Evolutionary conservation across 2,113 vertebrate genomes (phyloP).

Genomic region (Hemichromis elongatus): DNA sequence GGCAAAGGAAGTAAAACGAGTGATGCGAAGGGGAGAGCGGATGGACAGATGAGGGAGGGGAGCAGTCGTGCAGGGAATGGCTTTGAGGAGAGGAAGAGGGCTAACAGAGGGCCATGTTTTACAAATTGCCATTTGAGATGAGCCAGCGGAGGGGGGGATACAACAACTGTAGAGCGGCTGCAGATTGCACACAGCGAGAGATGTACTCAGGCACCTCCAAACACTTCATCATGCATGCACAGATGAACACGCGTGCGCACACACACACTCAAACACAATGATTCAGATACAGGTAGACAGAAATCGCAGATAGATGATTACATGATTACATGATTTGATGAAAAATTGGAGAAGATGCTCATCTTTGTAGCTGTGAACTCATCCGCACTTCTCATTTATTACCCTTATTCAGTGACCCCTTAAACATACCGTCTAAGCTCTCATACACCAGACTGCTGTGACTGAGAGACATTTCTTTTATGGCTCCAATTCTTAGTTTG

Average conservation of each 20-base stretch:
- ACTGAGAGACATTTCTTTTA: background rate
- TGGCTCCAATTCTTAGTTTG: background rate
- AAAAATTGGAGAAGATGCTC: background rate
- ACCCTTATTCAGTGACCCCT: background rate
- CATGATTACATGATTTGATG: background rate
- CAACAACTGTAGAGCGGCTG: conserved; percentile 36
- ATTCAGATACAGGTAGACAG: background rate
- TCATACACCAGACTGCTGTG: background rate
- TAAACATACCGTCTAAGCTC: background rate
- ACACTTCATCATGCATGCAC: conserved; percentile 45
- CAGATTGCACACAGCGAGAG: conserved; percentile 74
- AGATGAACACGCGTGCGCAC: background rate
- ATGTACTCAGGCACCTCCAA: conserved; percentile 57
- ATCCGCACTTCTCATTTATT: conserved; percentile 7
- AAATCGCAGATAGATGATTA: background rate
- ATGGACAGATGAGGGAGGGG: conserved; percentile 21
- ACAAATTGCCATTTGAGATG: conserved; percentile 69
- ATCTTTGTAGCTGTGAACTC: background rate
- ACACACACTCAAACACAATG: conserved; percentile 1
- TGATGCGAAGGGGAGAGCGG: conserved; percentile 12
- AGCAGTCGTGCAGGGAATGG: conserved; percentile 35
- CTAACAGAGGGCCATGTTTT: conserved; percentile 64
- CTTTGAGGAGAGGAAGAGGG: conserved; percentile 45
- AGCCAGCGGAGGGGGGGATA: conserved; percentile 32
- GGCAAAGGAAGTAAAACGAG: conserved; percentile 30